A percentile compares a stretch with the other conserved stretches of the same genome.
Conservation (phyloP, 2,797 vertebrate species). For the Paedocypris micromegethes region DNA sequence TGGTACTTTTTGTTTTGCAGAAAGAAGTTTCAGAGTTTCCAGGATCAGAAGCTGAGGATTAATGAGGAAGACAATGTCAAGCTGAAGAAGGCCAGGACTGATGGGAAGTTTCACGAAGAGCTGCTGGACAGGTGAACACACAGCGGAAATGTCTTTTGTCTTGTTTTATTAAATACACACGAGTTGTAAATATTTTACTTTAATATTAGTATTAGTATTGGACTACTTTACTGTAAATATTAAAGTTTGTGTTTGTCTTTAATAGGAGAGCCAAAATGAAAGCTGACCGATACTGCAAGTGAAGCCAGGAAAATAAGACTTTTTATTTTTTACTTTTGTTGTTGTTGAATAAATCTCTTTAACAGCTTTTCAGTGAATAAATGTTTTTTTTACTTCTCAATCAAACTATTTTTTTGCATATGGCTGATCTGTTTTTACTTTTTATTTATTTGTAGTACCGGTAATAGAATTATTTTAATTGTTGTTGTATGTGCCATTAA, state of each 20-base stretch:
- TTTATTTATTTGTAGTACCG: too few species aligned
- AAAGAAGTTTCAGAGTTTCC: slow-evolving; percentile 98
- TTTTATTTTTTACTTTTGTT: not conserved
- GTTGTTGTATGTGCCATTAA: too few species aligned
- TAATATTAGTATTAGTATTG: not conserved
- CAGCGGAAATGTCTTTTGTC: not conserved
- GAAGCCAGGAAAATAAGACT: slow-evolving; percentile 46
- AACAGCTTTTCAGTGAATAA: too few species aligned
- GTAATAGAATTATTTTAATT: too few species aligned
- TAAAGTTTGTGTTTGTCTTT: slow-evolving; percentile 28
- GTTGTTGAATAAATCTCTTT: too few species aligned
- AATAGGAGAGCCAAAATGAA: slow-evolving; percentile 93
- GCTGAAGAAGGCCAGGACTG: slow-evolving; percentile 84
- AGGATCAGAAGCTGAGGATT: slow-evolving; percentile 87
- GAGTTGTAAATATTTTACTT: too few species aligned
- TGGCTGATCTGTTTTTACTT: too few species aligned
- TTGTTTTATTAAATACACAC: too few species aligned
- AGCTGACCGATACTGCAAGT: slow-evolving; percentile 97
- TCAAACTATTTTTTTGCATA: too few species aligned
- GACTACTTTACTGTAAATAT: not conserved
- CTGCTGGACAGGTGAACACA: slow-evolving; percentile 84
- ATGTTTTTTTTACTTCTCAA: too few species aligned
- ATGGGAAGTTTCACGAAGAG: slow-evolving; percentile 89
- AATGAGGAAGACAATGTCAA: slow-evolving; percentile 78
- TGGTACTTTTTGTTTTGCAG: slow-evolving; percentile 56